A percentile compares a stretch with the other conserved stretches of the same genome.
These are phyloP conservation scores for Varecia variegata DNA, from an alignment of 2,797 vertebrate genomes.

Conservation along the genomic window DNA sequence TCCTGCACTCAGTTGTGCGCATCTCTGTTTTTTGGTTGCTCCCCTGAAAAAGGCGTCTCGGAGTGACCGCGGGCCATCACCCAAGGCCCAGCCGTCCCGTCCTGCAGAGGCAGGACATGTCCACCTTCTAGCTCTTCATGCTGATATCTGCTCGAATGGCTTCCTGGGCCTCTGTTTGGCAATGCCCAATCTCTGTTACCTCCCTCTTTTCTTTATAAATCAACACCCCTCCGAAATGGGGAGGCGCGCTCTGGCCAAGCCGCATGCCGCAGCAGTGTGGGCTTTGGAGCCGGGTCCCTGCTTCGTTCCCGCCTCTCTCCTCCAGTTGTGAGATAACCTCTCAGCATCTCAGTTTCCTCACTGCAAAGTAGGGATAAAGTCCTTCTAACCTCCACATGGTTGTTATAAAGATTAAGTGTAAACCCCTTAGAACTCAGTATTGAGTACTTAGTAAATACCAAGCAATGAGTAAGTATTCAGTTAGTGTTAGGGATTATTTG, in stretches of 20 bases:
- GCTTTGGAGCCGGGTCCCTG: not conserved
- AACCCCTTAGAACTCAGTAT: not conserved
- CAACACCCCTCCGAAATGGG: not conserved
- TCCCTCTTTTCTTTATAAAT: not conserved
- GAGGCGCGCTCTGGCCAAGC: not conserved
- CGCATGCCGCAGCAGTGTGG: fast-evolving
- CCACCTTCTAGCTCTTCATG: not conserved
- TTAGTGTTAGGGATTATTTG: not conserved
- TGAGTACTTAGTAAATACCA: not conserved
- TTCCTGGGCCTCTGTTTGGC: not conserved
- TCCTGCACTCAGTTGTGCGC: not conserved
- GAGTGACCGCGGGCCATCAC: not conserved
- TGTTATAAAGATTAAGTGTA: not conserved
- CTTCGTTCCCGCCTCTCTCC: not conserved
- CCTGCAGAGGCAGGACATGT: not conserved
- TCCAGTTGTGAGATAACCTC: not conserved
- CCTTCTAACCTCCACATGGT: not conserved
- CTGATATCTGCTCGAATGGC: not conserved
- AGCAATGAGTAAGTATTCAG: not conserved
- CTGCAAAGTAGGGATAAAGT: not conserved
- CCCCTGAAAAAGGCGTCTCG: not conserved
- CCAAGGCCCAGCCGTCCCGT: not conserved
- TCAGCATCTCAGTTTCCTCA: not conserved
- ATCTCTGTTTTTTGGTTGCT: not conserved
- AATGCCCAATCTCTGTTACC: not conserved